phyloP scores from a whole-genome alignment of 2,888 invertebrate genomes.

The Cecidostiba fungosa region DNA sequence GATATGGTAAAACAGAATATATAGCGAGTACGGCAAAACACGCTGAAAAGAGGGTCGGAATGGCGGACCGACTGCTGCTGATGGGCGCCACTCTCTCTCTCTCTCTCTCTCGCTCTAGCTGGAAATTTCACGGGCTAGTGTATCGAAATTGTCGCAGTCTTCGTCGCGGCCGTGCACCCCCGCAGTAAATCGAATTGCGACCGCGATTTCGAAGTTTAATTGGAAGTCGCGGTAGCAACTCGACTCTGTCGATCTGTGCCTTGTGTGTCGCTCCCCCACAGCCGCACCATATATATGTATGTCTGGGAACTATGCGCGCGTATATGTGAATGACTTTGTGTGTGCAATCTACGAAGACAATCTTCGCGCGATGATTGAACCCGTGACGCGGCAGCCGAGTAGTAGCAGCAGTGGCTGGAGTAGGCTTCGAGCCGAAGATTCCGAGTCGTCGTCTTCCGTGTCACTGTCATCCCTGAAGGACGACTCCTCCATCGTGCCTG shows the following conservation, averaged over 20 bases:
- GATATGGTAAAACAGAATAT: not conserved
- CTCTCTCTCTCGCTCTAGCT: not conserved
- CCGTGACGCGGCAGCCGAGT: slow-evolving; percentile 69
- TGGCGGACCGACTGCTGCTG: not conserved
- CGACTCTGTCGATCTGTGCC: not conserved
- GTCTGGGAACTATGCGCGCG: not conserved
- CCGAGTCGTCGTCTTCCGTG: slow-evolving; percentile 68
- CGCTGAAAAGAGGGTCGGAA: slow-evolving; percentile 13
- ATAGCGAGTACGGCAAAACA: slow-evolving; percentile 1
- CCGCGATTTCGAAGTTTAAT: slow-evolving; percentile 62
- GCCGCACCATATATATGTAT: not conserved
- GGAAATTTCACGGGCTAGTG: slow-evolving; percentile 46
- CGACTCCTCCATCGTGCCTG: slow-evolving; percentile 75
- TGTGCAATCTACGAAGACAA: slow-evolving; percentile 69
- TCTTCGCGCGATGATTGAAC: slow-evolving; percentile 68
- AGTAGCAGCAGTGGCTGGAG: slow-evolving; percentile 72
- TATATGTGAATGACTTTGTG: not conserved
- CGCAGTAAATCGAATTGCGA: slow-evolving; percentile 58
- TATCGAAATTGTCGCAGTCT: slow-evolving; percentile 31
- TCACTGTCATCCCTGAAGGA: slow-evolving; percentile 70
- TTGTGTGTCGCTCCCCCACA: not conserved
- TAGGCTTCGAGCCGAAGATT: slow-evolving; percentile 66
- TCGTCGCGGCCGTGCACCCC: not conserved
- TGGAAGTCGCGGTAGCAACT: slow-evolving; percentile 52
- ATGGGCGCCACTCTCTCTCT: not conserved